Evolutionary conservation across 2,113 vertebrate species (phyloP), one percentile per base, ranked within the genome.

Genomic region (Oryzias melastigma): DNA sequence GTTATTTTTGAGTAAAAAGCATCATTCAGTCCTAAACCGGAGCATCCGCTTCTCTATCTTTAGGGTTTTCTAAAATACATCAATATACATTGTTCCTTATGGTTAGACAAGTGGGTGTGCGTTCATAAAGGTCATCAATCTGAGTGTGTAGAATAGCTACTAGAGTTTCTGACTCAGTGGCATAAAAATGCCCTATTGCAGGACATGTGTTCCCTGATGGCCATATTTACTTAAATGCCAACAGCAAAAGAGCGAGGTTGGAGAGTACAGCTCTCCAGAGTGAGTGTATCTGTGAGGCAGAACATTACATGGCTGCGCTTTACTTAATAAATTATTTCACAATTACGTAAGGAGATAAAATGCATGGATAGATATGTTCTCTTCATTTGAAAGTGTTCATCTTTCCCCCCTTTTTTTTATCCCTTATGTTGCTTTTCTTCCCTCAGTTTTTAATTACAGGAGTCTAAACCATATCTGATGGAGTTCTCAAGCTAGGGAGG

Each of bases 141-240:
- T 63, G 5, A 58, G 43, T 24, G 16, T 20, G 14, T 67, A 43
- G 62, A 75, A 62, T 44, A 1, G 7, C 44, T 43, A n/a, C 41
- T 27, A 47, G 5, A 41, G 53, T 65, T 27, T 65, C 52, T 76
- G 78, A 81, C 35, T 68, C 58, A 67, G 16, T 67, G 48, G 22
- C 6, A 50, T 35, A 44, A 29, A 61, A 68, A 62, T 47, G 52
- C n/a, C 49, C 8, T 18, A 70, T 52, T 75, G 65, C 57, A 62
- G 77, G 59, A 48, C 53, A 49, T 44, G 4, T 10, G 27, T 52
- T 6, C n/a, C 53, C 64, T 35, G 48, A 62, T 53, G 24, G 56
- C 50, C 51, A 40, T 22, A 22, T 51, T 27, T 54, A 60, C 62
- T 67, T n/a, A 43, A 13, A 50, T 24, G 10, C 46, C 5, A 52